Evolutionary conservation across 2,888 invertebrate genomes (phyloP), one percentile per base, ranked within the genome.

Genomic region (Erpobdella octoculata): DNA sequence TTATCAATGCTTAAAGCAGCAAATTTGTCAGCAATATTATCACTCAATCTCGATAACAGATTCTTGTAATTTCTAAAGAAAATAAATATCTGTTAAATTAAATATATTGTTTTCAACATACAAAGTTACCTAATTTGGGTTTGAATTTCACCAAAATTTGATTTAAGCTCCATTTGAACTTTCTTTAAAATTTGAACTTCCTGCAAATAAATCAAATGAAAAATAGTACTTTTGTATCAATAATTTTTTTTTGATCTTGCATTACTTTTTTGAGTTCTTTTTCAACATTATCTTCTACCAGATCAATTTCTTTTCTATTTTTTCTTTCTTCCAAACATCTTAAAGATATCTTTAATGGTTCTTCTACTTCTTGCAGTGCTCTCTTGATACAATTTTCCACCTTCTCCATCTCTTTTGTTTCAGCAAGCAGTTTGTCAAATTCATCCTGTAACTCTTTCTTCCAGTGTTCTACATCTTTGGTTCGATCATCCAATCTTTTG

Each of bases 241-340:
- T 64, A 46, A 21, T 61, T 35, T 1, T 31, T 8, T 25, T n/a
- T 28, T 28, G 58, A 46, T 12, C 9, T 2, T 4, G n/a, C n/a
- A 6, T 58, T 38, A 72, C 72, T 38, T 72, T 72, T 15, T 36
- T 31, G 35, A 72, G 46, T 59, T 72, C 72, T 25, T 37, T 25
- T 21, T 72, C 72, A 25, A 72, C 72, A 15, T 72, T 41, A 58
- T 72, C 72, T 18, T 72, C 38, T 9, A 72, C 72, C 25, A 72
- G 58, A 21, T 72, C 72, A 68, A 72, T 72, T 12, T 67, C 72
- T n/a, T 35, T 53, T 21, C 72, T 28, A 18, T 36, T 69, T 35
- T 69, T 59, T 18, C 72, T n/a, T 36, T 68, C 72, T 15, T n/a
- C 35, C 15, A 72, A 38, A 61, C 72, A 72, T 37, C 33, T 21